Percentiles rank a stretch among this genome's conserved stretches.
Conservation (phyloP, 2,888 invertebrate species). For the Diplazon laetatorius region DNA sequence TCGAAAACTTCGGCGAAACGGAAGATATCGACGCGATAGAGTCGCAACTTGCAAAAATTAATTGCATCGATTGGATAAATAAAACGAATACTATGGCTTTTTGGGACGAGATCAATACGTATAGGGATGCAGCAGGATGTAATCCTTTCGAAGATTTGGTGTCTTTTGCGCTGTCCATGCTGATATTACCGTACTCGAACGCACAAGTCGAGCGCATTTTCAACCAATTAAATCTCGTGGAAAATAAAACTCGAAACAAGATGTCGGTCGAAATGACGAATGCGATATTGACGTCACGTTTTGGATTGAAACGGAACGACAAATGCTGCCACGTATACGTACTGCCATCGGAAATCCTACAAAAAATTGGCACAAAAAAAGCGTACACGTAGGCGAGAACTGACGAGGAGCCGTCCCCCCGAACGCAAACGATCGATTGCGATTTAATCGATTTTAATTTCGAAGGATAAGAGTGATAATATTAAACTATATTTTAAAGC, state of each 20-base stretch:
- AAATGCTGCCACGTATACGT: constrained; percentile 22
- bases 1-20: background rate
- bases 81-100: constrained; percentile 45
- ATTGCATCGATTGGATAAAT: constrained; percentile 48
- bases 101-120: constrained; percentile 46
- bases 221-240: constrained; percentile 57
- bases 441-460: background rate
- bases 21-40: constrained; percentile 23
- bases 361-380: constrained; percentile 28
- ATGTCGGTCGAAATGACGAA: constrained; percentile 37
- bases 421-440: constrained; percentile 1
- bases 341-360: constrained; percentile 22
- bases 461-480: too few relatives aligned
- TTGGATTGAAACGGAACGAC: constrained; percentile 24
- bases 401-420: background rate
- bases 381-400: constrained; percentile 3
- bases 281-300: constrained; percentile 35
- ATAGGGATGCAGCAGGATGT: constrained; percentile 23
- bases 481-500: too few relatives aligned
- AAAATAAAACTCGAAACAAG: constrained; percentile 58
- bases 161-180: constrained; percentile 46
- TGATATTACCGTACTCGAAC: constrained; percentile 59
- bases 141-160: constrained; percentile 33
- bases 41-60: constrained; percentile 45
- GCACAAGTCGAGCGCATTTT: constrained; percentile 62